These are phyloP conservation scores for Hylomyscus alleni DNA, from an alignment of 2,797 vertebrate genomes.

Conservation along the genomic window DNA sequence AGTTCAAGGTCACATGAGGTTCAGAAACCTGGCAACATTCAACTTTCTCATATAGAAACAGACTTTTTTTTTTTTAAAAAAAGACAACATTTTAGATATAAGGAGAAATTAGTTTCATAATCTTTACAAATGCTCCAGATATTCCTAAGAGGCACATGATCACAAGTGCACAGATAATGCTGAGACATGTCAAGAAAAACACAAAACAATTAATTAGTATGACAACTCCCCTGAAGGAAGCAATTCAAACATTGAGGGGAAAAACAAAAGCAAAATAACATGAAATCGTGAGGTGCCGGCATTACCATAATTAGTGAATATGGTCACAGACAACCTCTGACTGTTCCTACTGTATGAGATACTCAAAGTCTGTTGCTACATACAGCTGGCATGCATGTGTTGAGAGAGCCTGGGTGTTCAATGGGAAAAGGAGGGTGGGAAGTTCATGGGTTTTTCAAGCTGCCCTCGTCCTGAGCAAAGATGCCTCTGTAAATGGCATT, in stretches of 20 bases:
- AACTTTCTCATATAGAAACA: background rate
- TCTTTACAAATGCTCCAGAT: constrained; percentile 55
- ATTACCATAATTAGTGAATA: constrained; percentile 68
- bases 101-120: constrained; percentile 20
- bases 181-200: constrained; percentile 68
- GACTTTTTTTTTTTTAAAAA: background rate
- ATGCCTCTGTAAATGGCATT: background rate
- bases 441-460: background rate
- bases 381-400: background rate
- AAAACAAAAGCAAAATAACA: constrained; percentile 71
- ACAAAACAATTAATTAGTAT: constrained; percentile 76
- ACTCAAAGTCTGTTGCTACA: constrained; percentile 25
- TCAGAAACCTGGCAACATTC: background rate
- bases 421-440: background rate
- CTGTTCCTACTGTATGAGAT: background rate
- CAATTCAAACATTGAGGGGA: constrained; percentile 58
- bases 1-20: background rate
- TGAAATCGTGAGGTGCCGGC: constrained; percentile 56
- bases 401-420: background rate
- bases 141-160: constrained; percentile 66
- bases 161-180: constrained; percentile 50
- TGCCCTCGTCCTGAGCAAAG: background rate
- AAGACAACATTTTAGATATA: background rate
- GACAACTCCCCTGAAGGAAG: constrained; percentile 68
- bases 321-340: constrained; percentile 44